Base-by-base conservation (phyloP, 1,140 invertebrate species). In the Sycophila sp. region DNA sequence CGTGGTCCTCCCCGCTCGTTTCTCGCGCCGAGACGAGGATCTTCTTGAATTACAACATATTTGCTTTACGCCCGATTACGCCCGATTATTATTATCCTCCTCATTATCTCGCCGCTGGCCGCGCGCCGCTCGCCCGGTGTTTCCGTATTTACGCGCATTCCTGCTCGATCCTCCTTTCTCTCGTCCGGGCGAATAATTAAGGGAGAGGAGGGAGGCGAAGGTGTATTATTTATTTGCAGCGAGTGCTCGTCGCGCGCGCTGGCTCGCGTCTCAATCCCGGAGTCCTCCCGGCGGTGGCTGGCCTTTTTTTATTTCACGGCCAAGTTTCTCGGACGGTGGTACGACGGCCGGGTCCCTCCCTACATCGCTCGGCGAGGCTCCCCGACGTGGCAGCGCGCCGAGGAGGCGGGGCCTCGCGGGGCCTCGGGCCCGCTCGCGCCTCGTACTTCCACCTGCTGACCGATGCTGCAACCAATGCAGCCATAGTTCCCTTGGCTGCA, bases 231-330 rank as follows among this genome's bases (percentile, higher is more conserved):
- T n/a, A n/a, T n/a, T n/a, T n/a, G n/a, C n/a, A n/a, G n/a, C n/a
- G n/a, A n/a, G n/a, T n/a, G n/a, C n/a, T n/a, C n/a, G n/a, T 22
- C 45, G 45, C 36, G 32, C n/a, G 28, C 45, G 10, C 47, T 32
- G 60, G 79, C 74, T 71, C 78, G 80, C 77, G 76, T 83, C 82
- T 82, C 79, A 83, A 82, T 82, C 82, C 80, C 73, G 76, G 76
- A 26, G 38, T 47, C 53, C 77, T 77, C 76, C 42, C 17, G 42
- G 42, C 42, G 24, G 17, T 47, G 17, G 42, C 42, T 82, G 80
- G 80, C 83, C 82, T 81, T 83, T 80, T 84, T 84, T 83, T 83
- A 84, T 84, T 83, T 83, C 82, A 84, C 80, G 82, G 82, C 78
- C 77, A 73, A 74, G 71, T 75, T 72, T 78, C 73, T 78, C 68